Conservation (phyloP, 2,113 vertebrate genomes). For the Mus musculus region GRCm39 chr16:11573001-11573500, state of each 20-base stretch:
- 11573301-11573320: slow-evolving; percentile 65
- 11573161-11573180: slow-evolving; percentile 97
- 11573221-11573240: not conserved
- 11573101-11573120: slow-evolving; percentile 90
- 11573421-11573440: rapidly evolving
- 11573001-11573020: not conserved
- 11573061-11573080: slow-evolving; percentile 90
- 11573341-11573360: slow-evolving; percentile 64
- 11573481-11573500: not conserved
- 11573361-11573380: not conserved
- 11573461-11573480: rapidly evolving
- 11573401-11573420: not conserved
- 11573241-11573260: slow-evolving; percentile 58
- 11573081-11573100: slow-evolving; percentile 88
- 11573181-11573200: slow-evolving; percentile 90
- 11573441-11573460: not conserved
- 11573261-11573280: slow-evolving; percentile 67
- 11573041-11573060: slow-evolving; percentile 84
- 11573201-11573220: not conserved
- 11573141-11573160: slow-evolving; percentile 89
- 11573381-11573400: not conserved
- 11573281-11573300: slow-evolving; percentile 63
- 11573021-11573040: not conserved
- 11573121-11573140: slow-evolving; percentile 93
- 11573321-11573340: slow-evolving; percentile 72